These are phyloP conservation scores for Drosophila algonquin DNA, from an alignment of 2,888 invertebrate genomes.

Conservation along the genomic window DNA sequence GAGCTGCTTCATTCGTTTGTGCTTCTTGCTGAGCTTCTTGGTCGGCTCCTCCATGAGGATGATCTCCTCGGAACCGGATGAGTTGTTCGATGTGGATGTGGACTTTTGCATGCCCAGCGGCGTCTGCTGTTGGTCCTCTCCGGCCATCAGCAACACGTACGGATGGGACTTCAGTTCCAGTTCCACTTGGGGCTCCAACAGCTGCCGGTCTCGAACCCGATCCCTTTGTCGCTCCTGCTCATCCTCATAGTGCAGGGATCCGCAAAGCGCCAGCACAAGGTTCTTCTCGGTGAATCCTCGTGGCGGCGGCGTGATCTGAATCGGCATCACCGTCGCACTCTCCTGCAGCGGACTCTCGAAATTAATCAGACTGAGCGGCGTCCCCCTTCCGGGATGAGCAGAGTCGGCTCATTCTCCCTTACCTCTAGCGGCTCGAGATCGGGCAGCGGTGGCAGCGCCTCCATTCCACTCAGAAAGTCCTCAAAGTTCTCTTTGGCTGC, in stretches of 20 bases:
- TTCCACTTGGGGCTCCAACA: not conserved
- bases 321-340: constrained; percentile 52
- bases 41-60: constrained; percentile 63
- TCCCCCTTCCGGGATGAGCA: not conserved
- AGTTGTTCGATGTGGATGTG: constrained; percentile 73
- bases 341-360: constrained; percentile 83
- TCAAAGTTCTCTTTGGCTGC: constrained; percentile 55
- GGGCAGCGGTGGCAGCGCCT: constrained; percentile 48
- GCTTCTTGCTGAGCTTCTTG: constrained; percentile 78
- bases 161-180: constrained; percentile 6
- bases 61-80: constrained; percentile 76
- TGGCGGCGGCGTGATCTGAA: constrained; percentile 69
- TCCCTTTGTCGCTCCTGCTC: constrained; percentile 54
- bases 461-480: constrained; percentile 59
- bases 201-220: not conserved
- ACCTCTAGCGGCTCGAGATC: constrained; percentile 53
- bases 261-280: constrained; percentile 82
- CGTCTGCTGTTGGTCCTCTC: not conserved
- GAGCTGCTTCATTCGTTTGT: constrained; percentile 71
- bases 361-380: constrained; percentile 80
- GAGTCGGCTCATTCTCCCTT: not conserved
- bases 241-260: constrained; percentile 82
- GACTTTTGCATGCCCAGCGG: constrained; percentile 59
- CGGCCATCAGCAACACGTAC: constrained; percentile 16
- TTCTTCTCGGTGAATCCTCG: constrained; percentile 80